Conservation (phyloP, 2,797 vertebrate species). For the Apogon talboti region DNA sequence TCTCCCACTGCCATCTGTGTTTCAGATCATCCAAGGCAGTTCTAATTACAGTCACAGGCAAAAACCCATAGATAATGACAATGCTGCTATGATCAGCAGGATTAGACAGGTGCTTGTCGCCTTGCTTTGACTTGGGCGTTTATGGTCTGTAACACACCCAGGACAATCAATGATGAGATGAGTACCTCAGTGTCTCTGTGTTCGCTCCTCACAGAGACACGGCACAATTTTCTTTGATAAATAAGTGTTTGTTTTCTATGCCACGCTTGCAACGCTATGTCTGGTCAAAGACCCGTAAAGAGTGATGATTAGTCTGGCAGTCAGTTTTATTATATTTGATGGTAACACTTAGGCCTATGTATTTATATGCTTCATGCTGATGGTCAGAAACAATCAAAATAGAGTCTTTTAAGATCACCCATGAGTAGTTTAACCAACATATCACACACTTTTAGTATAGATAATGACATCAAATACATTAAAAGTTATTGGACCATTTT, state of each 20-base stretch:
- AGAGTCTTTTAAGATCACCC: neutral
- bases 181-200: constrained; percentile 48
- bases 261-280: constrained; percentile 1
- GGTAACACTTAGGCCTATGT: neutral
- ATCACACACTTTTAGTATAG: neutral
- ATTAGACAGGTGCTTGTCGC: constrained; percentile 80
- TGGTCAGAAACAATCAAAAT: neutral
- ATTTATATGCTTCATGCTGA: neutral
- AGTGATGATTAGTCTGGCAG: neutral
- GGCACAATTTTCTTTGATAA: constrained; percentile 27
- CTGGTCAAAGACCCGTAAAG: neutral
- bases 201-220: constrained; percentile 31
- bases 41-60: constrained; percentile 79
- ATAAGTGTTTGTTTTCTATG: constrained; percentile 13
- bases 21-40: constrained; percentile 73
- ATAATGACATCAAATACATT: too few species aligned
- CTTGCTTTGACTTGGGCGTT: constrained; percentile 68
- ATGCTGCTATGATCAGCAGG: constrained; percentile 82
- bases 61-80: constrained; percentile 76
- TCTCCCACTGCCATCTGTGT: constrained; percentile 82
- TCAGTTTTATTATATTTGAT: constrained; percentile 3
- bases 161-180: constrained; percentile 56
- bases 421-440: neutral
- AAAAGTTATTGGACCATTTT: too few species aligned
- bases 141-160: constrained; percentile 59